Evolutionary conservation across 2,797 vertebrate species (phyloP), one percentile per base, ranked within the genome.

Genomic region (Pitangus sulphuratus): DNA sequence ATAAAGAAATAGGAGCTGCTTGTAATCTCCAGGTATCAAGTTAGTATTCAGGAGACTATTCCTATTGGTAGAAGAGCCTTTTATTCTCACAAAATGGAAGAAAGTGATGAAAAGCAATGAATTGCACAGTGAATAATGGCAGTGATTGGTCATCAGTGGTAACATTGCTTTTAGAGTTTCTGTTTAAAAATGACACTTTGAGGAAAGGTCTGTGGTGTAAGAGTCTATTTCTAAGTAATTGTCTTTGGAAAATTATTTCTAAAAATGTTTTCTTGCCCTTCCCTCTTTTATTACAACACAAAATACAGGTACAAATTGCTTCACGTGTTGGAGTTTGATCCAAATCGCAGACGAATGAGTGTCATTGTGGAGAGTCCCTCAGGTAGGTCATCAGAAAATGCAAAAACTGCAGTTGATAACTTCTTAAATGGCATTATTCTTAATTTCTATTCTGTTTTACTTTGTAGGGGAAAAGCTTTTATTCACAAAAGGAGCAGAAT

Each of bases 401-500:
- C 14, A 50, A 33, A 64, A 62, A n/a, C 84, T 93, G 40, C 71
- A 37, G 33, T 12, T 76, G 21, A 66, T 44, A 82, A 33, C 15
- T 89, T 57, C 45, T 72, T 65, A 28, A 81, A 40, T 2, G 3
- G 8, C 14, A 5, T 35, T 84, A 19, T 35, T 89, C 26, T 79
- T 71, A 56, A 80, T 47, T 80, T 88, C 51, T 39, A 2, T 42
- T 79, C 40, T 53, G 0, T 74, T 60, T 70, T 57, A 35, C 72
- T 37, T 83, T 95, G 20, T 83, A 99, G 99, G 99, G 87, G 98
- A 98, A 68, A 98, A 98, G 84, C 93, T 99, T 83, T 97, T 99
- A 94, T 99, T 99, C 97, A 99, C 99, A 78, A 99, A 99, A 97
- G 99, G 99, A 90, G 99, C 99, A 12, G 99, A 99, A 95, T 99